Evolutionary conservation across 2,113 vertebrate genomes (phyloP).

Genomic region (Sphyrna mokarran): DNA sequence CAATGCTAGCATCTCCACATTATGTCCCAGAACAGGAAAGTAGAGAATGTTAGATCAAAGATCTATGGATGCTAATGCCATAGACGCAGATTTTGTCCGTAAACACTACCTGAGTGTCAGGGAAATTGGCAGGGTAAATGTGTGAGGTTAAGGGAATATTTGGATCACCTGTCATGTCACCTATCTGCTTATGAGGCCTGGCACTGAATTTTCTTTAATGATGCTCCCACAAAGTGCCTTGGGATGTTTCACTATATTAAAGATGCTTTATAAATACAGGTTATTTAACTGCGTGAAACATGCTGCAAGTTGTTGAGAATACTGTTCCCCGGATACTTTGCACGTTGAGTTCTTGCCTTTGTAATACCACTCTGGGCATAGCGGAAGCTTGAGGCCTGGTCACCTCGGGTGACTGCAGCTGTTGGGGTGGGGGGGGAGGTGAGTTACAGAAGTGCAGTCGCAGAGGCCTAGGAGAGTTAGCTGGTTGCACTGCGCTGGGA

Average conservation of each 20-base stretch:
- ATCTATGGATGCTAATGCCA: neutral
- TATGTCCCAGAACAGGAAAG: neutral
- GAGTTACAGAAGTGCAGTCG: neutral
- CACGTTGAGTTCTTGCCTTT: neutral
- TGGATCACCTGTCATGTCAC: neutral
- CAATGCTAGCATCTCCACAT: too few species aligned
- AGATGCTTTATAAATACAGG: too few species aligned
- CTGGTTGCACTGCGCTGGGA: neutral
- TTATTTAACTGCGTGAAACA: too few species aligned
- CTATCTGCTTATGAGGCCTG: neutral
- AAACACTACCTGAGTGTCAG: too few species aligned
- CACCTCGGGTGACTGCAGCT: neutral
- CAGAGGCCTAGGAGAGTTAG: neutral
- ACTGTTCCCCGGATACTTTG: neutral
- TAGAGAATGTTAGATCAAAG: neutral
- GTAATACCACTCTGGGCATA: neutral
- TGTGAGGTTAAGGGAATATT: neutral
- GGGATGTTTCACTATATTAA: too few species aligned
- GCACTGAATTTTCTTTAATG: neutral
- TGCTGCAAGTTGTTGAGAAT: neutral
- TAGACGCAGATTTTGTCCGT: neutral
- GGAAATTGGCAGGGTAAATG: too few species aligned
- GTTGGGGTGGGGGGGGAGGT: too few species aligned
- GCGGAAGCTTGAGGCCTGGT: neutral
- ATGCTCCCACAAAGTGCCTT: too few species aligned